Evolutionary conservation across 2,888 invertebrate species (phyloP), one percentile per base, ranked within the genome.

Genomic region (Aphelenchoides bicaudatus): DNA sequence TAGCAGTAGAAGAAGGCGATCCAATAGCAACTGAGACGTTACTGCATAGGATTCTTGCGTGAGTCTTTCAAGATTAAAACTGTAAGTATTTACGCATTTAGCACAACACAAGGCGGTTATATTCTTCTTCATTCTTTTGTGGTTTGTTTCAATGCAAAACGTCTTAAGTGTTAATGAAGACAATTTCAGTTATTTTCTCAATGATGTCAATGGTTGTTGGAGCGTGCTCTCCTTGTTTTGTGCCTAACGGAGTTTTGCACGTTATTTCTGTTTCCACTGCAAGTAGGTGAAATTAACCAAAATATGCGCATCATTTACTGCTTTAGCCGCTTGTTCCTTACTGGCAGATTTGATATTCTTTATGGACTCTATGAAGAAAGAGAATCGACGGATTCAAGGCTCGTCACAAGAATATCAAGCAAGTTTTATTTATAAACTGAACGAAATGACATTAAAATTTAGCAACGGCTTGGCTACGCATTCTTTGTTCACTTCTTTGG

Each of bases 401-500:
- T 67, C 70, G 61, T 69, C 70, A 38, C 70, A 71, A 54, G 67
- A 68, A 13, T 72, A 72, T 60, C 70, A 70, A 65, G 70, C 65
- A 3, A n/a, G 61, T 23, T 47, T 46, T 13, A 53, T 2, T 1
- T 13, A 52, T 52, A 56, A 53, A 19, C 55, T 2, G 27, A 56
- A n/a, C n/a, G n/a, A n/a, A n/a, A 13, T 55, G 8, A 29, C 19
- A 19, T 57, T n/a, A 39, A 10, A 23, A 5, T 68, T 63, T 51
- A 74, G 70, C 76, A 76, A 67, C 59, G 68, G 46, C 69, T 76
- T 55, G 74, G 75, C 38, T 76, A 73, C 55, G 76, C 75, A 29
- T 76, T 74, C 67, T 76, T 74, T 56, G 64, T 75, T 5, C 75
- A 75, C 56, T 51, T 72, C 16, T 63, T 74, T 57, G 75, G 72